Base-by-base conservation (phyloP, 1,140 invertebrate genomes). In the Arion vulgaris region DNA sequence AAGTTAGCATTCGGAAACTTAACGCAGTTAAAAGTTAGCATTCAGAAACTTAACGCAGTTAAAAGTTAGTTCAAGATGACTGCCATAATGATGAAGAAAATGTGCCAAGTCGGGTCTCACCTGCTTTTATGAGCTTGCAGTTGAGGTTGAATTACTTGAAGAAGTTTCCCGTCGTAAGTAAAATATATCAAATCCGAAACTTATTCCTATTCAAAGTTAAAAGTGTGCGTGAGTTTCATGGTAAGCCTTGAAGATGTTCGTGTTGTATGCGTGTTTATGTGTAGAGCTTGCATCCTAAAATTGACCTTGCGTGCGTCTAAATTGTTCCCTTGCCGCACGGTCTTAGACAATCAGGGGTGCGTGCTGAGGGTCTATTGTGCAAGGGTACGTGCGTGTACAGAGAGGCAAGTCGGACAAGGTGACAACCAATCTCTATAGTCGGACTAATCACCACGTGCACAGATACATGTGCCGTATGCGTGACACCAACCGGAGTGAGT, bases 221-320 rank as follows among this genome's bases (percentile, higher is more conserved):
- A n/a, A 68, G 26, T 57, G 53, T 73, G 71, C 41, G 19, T 39
- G 71, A 15, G 19, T 39, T 1, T 23, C 41, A 41, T 38, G 5
- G 71, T 73, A 41, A 41, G 71, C 32, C 41, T 1, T 39, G 32
- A 49, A 28, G 72, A 45, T 69, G 77, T 38, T 28, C 32, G 57
- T 41, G n/a, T 36, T 1, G 36, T 80, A n/a, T 32, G 36, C 45
- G 41, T 80, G 79, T 72, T 45, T 80, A 39, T 72, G 79, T 71
- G 39, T 72, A 51, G n/a, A 36, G 41, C 38, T 15, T 66, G 26
- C 66, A 34, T 38, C 76, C 76, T 45, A 78, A 78, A 78, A 78
- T 78, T 78, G 76, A 68, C 34, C 62, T 78, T 78, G 76, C 76
- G 76, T 78, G 76, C 49, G 76, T 78, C 32, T 9, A 78, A 78